These are phyloP conservation scores for Beris chalybata DNA, from an alignment of 2,888 invertebrate species.

Conservation along the genomic window DNA sequence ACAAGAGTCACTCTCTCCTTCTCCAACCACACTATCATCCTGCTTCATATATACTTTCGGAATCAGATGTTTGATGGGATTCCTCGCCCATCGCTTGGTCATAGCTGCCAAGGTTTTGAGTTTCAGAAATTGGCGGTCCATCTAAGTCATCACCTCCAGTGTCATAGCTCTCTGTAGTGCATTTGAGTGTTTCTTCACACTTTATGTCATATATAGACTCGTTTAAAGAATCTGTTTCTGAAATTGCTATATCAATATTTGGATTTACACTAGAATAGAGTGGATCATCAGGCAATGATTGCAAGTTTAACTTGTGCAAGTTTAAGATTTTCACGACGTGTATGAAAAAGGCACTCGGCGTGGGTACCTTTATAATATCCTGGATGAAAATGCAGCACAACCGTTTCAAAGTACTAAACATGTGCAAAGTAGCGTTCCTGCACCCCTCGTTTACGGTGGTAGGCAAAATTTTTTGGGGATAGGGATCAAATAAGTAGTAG, in stretches of 20 bases:
- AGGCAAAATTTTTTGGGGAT: slow-evolving; percentile 32
- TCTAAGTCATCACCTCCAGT: slow-evolving; percentile 36
- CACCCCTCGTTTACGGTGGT: neutral
- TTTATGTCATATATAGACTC: slow-evolving; percentile 37
- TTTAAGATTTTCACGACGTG: slow-evolving; percentile 40
- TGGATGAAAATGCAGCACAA: slow-evolving; percentile 50
- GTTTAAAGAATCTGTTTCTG: slow-evolving; percentile 39
- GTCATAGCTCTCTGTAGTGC: slow-evolving; percentile 20
- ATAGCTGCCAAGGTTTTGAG: slow-evolving; percentile 22
- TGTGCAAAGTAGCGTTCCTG: slow-evolving; percentile 34
- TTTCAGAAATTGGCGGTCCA: slow-evolving; percentile 41
- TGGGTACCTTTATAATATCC: slow-evolving; percentile 48
- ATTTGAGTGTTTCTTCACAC: slow-evolving; percentile 26
- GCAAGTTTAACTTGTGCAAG: neutral
- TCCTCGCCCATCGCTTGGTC: too few species aligned
- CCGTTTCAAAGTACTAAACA: slow-evolving; percentile 48
- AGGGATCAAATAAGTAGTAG: slow-evolving; percentile 52
- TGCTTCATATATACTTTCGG: slow-evolving; percentile 30
- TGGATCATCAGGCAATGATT: neutral
- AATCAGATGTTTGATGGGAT: neutral
- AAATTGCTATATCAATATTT: neutral
- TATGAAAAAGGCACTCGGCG: slow-evolving; percentile 47
- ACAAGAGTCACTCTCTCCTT: neutral
- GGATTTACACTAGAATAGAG: neutral
- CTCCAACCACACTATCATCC: slow-evolving; percentile 20